Conservation (phyloP, 2,888 invertebrate species). For the Silvanus unidentatus region DNA sequence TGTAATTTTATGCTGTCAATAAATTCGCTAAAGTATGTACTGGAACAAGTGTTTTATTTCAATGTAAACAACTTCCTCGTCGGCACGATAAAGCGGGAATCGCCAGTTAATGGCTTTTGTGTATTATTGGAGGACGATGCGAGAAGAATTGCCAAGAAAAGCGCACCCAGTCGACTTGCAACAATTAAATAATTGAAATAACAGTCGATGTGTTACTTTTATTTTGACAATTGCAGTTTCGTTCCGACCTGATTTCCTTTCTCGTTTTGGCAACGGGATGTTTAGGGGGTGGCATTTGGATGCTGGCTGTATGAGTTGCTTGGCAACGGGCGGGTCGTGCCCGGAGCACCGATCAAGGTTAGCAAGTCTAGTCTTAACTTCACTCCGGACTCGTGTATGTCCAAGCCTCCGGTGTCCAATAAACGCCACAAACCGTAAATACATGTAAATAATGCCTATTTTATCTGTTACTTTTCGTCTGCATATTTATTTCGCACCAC, state of each 20-base stretch:
- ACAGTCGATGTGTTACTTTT: too few relatives aligned
- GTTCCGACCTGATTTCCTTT: conserved; percentile 2
- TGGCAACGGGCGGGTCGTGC: conserved; percentile 20
- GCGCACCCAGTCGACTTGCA: too few relatives aligned
- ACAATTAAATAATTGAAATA: too few relatives aligned
- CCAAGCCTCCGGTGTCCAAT: conserved; percentile 16
- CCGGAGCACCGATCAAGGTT: conserved; percentile 40
- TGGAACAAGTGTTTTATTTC: too few relatives aligned
- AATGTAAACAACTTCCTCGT: too few relatives aligned
- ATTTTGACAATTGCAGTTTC: too few relatives aligned
- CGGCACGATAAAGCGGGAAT: too few relatives aligned
- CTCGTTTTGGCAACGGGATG: conserved; percentile 9
- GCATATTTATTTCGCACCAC: neutral
- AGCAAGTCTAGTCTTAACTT: conserved; percentile 29
- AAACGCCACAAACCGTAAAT: conserved; percentile 14
- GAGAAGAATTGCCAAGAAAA: too few relatives aligned
- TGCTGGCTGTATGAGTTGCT: conserved; percentile 19
- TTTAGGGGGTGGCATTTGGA: conserved; percentile 7
- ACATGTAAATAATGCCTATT: conserved; percentile 20
- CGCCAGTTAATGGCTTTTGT: too few relatives aligned
- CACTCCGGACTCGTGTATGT: conserved; percentile 17
- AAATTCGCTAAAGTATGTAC: too few relatives aligned
- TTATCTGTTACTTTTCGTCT: neutral
- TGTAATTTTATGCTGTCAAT: too few relatives aligned
- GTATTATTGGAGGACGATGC: too few relatives aligned